Conservation (phyloP, 1,140 invertebrate genomes). For the Psilanteris sp. region DNA sequence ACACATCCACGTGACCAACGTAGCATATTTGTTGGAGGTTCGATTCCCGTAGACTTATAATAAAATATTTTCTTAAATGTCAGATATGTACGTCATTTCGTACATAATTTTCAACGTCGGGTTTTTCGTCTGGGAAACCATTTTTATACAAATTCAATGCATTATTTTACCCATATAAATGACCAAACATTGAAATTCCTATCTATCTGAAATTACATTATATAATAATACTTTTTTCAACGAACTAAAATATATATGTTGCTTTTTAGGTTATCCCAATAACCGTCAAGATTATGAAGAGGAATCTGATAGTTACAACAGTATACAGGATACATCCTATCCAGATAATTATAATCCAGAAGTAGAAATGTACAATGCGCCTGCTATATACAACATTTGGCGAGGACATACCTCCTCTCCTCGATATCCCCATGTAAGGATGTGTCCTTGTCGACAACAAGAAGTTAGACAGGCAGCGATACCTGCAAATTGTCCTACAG, state of each 20-base stretch:
- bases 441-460: constrained; percentile 33
- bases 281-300: constrained; percentile 54
- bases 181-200: too few relatives aligned
- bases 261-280: constrained; percentile 16
- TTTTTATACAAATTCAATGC: too few relatives aligned
- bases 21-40: too few relatives aligned
- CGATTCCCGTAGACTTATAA: too few relatives aligned
- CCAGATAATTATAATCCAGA: constrained; percentile 40
- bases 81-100: too few relatives aligned
- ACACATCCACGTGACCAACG: too few relatives aligned
- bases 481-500: constrained; percentile 22
- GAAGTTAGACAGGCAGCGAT: constrained; percentile 11
- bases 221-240: not conserved
- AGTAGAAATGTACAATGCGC: constrained; percentile 13
- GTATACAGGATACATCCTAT: constrained; percentile 16
- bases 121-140: too few relatives aligned
- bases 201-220: too few relatives aligned
- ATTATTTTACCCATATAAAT: too few relatives aligned
- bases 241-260: too few relatives aligned
- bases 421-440: constrained; percentile 17
- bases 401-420: not conserved
- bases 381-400: constrained; percentile 14
- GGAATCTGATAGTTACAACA: constrained; percentile 23
- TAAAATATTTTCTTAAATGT: too few relatives aligned
- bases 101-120: too few relatives aligned